These are phyloP conservation scores for Petrocephalus sullivani DNA, from an alignment of 2,797 vertebrate species.

Conservation along the genomic window DNA sequence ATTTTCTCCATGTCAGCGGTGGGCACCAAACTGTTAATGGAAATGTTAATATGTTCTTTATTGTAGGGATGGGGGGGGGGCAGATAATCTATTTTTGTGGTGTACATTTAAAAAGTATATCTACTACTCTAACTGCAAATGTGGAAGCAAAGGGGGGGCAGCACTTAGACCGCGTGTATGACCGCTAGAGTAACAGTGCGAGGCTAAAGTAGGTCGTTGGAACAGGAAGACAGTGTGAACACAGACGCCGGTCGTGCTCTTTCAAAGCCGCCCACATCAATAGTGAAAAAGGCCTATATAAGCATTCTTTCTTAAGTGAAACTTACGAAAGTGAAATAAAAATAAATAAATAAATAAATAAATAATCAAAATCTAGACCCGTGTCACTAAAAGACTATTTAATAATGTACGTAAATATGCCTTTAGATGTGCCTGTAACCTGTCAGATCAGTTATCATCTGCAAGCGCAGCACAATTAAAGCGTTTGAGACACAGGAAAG, in stretches of 20 bases:
- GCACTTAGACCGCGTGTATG: neutral
- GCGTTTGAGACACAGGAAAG: too few species aligned
- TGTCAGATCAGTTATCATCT: too few species aligned
- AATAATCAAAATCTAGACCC: too few species aligned
- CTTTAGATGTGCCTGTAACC: too few species aligned
- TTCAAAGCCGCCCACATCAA: neutral
- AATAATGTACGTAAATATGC: too few species aligned
- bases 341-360: too few species aligned
- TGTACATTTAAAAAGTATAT: neutral
- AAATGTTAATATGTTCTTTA: neutral
- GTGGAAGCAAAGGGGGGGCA: neutral
- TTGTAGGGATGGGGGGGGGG: neutral
- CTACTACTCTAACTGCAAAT: neutral
- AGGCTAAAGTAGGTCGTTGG: neutral
- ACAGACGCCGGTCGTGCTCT: neutral
- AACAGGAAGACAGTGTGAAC: neutral
- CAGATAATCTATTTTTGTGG: neutral
- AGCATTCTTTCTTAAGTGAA: neutral
- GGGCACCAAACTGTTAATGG: neutral
- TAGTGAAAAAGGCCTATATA: neutral
- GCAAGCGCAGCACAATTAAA: too few species aligned
- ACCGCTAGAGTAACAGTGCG: neutral
- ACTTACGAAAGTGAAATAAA: neutral
- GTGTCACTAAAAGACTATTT: too few species aligned
- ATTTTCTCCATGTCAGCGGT: neutral